Evolutionary conservation across 2,888 invertebrate genomes (phyloP).

Genomic region (Podotricha telesiphe): DNA sequence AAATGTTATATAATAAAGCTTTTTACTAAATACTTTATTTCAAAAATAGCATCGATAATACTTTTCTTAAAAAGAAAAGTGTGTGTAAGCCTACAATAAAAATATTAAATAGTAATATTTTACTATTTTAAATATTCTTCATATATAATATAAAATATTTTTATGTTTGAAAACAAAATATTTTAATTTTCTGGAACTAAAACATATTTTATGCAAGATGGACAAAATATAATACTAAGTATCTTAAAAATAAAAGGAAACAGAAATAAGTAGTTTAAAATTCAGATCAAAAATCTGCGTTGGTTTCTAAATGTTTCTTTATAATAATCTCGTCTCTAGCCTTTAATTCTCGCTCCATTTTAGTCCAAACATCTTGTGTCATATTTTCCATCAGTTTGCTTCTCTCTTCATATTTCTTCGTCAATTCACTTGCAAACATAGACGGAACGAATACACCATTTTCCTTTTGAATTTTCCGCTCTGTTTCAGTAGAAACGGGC

Average conservation of each 20-base stretch:
- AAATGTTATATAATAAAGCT: too few relatives aligned
- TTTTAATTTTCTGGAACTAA: not conserved
- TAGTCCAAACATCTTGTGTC: constrained; percentile 42
- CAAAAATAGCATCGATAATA: not conserved
- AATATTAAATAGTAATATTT: too few relatives aligned
- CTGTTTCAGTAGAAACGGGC: constrained; percentile 29
- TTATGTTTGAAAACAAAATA: not conserved
- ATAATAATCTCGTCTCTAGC: constrained; percentile 42
- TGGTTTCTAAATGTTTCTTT: constrained; percentile 17
- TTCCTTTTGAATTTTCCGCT: not conserved
- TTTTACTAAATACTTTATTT: not conserved
- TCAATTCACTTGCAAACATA: constrained; percentile 43
- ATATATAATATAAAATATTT: not conserved
- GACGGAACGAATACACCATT: constrained; percentile 41
- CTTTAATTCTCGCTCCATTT: constrained; percentile 42
- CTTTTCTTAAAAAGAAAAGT: not conserved
- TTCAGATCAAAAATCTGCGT: not conserved
- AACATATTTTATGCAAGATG: not conserved
- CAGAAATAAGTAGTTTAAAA: not conserved
- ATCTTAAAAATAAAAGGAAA: not conserved
- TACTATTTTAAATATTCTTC: not conserved
- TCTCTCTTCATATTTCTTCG: constrained; percentile 41
- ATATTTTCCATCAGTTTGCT: constrained; percentile 27
- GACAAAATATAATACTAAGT: not conserved
- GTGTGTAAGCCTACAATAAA: too few relatives aligned